A percentile compares a stretch with the other conserved stretches of the same genome.
Conservation (phyloP, 2,113 vertebrate genomes). For the Platycercus adscitus region DNA sequence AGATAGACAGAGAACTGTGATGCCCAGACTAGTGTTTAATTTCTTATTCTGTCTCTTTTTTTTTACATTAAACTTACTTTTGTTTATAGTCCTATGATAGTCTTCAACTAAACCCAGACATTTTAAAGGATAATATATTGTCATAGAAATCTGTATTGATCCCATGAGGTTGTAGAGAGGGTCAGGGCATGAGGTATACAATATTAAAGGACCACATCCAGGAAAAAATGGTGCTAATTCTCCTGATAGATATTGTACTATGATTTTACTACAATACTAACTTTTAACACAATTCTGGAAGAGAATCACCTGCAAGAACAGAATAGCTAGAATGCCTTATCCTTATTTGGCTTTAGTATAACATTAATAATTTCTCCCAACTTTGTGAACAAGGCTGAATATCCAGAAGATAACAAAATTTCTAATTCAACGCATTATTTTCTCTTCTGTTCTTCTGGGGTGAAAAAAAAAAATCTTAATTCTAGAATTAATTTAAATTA, state of each 20-base stretch:
- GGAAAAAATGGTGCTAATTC: neutral
- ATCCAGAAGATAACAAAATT: neutral
- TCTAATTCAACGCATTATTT: neutral
- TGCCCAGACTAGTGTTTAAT: neutral
- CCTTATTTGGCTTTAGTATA: neutral
- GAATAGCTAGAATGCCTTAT: neutral
- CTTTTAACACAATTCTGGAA: neutral
- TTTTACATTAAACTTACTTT: neutral
- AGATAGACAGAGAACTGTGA: neutral
- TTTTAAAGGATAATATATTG: neutral
- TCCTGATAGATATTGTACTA: neutral
- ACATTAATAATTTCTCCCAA: neutral
- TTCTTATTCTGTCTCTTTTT: neutral
- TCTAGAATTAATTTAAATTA: neutral
- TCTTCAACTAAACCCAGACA: neutral
- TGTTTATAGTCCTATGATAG: neutral
- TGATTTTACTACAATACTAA: neutral
- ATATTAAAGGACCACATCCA: neutral
- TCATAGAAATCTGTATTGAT: neutral
- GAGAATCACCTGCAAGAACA: neutral
- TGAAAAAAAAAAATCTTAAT: neutral
- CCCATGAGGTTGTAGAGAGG: neutral
- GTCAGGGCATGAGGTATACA: neutral
- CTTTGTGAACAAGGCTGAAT: neutral
- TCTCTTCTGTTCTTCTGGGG: neutral